These are phyloP conservation scores for Norana najaformis DNA, from an alignment of 2,888 invertebrate genomes.

Conservation along the genomic window DNA sequence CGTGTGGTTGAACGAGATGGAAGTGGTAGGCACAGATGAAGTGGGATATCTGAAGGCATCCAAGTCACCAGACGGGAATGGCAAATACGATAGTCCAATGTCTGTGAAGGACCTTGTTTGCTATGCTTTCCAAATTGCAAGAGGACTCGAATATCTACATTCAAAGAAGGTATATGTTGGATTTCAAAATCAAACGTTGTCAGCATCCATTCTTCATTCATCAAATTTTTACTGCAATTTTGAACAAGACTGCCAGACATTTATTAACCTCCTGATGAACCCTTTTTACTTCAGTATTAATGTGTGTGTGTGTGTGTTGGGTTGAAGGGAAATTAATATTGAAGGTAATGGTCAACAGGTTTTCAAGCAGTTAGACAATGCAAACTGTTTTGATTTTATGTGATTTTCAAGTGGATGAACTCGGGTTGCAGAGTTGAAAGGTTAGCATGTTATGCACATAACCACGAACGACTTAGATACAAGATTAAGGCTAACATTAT, in stretches of 20 bases:
- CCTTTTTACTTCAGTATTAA: neutral
- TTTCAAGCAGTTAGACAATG: neutral
- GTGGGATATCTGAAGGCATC: neutral
- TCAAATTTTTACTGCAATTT: neutral
- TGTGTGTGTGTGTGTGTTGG: too few species aligned
- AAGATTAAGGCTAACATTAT: too few species aligned
- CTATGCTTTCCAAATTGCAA: constrained; percentile 89
- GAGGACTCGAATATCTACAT: constrained; percentile 92
- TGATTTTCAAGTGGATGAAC: neutral
- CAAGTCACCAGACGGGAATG: neutral
- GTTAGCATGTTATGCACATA: too few species aligned
- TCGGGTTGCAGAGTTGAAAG: too few species aligned
- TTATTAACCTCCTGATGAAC: neutral
- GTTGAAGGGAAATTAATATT: too few species aligned
- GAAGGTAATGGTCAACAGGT: neutral
- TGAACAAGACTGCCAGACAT: neutral
- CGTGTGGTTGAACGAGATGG: neutral
- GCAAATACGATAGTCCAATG: constrained; percentile 37
- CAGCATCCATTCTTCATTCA: neutral
- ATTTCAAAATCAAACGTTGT: neutral
- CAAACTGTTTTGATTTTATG: neutral
- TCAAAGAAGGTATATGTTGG: constrained; percentile 74
- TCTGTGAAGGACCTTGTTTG: constrained; percentile 80
- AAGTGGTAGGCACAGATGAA: constrained; percentile 22
- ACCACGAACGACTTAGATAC: too few species aligned